Evolutionary conservation across 1,140 invertebrate species (phyloP).

Genomic region (Caenorhabditis inopinata): DNA sequence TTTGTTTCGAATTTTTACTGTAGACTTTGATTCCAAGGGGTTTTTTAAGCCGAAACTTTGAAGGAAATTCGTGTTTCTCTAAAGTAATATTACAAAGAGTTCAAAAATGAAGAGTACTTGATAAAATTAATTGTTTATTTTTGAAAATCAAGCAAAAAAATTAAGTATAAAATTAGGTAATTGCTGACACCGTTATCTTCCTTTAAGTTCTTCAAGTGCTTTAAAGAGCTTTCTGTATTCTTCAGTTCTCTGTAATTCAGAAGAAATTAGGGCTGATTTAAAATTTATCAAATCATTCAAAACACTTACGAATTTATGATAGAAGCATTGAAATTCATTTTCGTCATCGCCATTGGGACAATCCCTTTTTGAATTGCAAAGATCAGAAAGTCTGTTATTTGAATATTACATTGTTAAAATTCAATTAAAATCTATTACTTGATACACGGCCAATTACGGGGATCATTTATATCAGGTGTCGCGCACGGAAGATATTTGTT

Average conservation of each 20-base stretch:
- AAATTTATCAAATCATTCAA: neutral
- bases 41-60: no score
- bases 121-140: no score
- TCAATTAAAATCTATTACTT: neutral
- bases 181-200: neutral
- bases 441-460: neutral
- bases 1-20: no score
- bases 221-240: neutral
- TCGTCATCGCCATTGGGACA: constrained; percentile 11
- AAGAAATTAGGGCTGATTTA: no score
- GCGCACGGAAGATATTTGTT: neutral
- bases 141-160: no score
- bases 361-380: neutral
- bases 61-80: no score
- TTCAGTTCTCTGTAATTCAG: neutral
- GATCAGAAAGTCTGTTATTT: neutral
- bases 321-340: neutral
- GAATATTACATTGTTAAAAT: neutral
- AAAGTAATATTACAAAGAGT: no score
- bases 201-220: neutral
- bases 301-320: neutral
- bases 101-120: no score
- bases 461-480: neutral
- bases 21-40: no score
- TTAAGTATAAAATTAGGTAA: no score